phyloP scores from a whole-genome alignment of 1,140 invertebrate species.

The Micrasema minimum region DNA sequence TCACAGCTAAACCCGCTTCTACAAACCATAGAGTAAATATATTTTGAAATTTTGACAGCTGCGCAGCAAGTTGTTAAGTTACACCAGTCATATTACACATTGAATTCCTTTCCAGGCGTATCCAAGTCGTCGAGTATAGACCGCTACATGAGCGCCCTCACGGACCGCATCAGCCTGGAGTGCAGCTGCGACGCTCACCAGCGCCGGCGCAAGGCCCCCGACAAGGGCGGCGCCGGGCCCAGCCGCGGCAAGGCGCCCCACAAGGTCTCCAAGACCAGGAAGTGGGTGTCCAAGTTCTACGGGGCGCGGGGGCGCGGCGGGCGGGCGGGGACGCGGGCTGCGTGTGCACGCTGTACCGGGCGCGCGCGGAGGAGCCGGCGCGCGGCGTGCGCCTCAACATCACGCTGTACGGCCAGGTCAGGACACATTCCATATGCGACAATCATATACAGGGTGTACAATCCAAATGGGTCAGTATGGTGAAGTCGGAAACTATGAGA shows the following conservation, averaged over 20 bases:
- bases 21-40: no score
- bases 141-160: slow-evolving; percentile 49
- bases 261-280: slow-evolving; percentile 40
- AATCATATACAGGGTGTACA: no score
- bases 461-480: no score
- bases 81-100: no score
- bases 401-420: neutral
- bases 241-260: slow-evolving; percentile 15
- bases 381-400: neutral
- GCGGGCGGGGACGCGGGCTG: slow-evolving; percentile 55
- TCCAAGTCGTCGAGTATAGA: slow-evolving; percentile 44
- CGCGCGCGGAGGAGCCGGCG: slow-evolving; percentile 10
- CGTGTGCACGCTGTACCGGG: slow-evolving; percentile 62
- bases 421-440: no score
- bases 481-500: no score
- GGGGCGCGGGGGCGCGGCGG: slow-evolving; percentile 19
- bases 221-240: slow-evolving; percentile 7
- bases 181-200: neutral
- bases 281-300: slow-evolving; percentile 42
- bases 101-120: neutral
- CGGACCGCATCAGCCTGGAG: slow-evolving; percentile 20
- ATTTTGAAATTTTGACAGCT: no score
- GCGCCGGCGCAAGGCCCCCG: slow-evolving; percentile 23
- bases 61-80: no score
- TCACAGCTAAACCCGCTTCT: no score